Evolutionary conservation across 2,113 vertebrate species (phyloP), one percentile per base, ranked within the genome.

Genomic region (Mus pahari): DNA sequence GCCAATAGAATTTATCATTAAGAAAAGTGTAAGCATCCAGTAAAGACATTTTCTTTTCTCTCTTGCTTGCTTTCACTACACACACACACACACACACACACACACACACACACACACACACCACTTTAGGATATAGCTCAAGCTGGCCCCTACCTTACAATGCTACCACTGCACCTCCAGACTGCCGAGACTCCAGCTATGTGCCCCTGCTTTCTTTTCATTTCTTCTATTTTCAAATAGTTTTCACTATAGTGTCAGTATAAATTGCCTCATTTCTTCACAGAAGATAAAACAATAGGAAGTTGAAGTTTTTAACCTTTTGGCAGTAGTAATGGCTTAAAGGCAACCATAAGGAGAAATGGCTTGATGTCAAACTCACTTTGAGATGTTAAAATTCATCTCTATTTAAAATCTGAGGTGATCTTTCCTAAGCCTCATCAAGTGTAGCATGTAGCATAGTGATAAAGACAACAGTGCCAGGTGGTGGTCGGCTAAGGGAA

Each of bases 211-310:
- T 83, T 95, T 91, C 16, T 31, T 86, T 96, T 50, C n/a, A 20
- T 71, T 4, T 13, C 33, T 26, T 71, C 6, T 17, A 92, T 89
- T 96, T 96, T 22, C 36, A 91, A 95, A 74, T 86, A 60, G 2
- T 42, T 53, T 97, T 58, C 19, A 36, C 22, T 39, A 66, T 24
- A 73, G 2, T 88, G 7, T 73, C 62, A 89, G 14, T 78, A 93
- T 71, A 96, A 95, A 92, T 86, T 62, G 36, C 20, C 8, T 93
- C 62, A 14, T 94, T 93, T 96, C 64, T 93, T 95, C 78, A 94
- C 9, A 90, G 70, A 92, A 88, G 22, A 82, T 66, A 70, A 94
- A 92, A 88, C 64, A 93, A 82, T 86, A 93, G 42, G 78, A 90
- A 64, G 91, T 70, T 89, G 74, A 71, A 39, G 36, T 73, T 42